phyloP scores from a whole-genome alignment of 1,140 invertebrate genomes.

The Pectinophora gossypiella region DNA sequence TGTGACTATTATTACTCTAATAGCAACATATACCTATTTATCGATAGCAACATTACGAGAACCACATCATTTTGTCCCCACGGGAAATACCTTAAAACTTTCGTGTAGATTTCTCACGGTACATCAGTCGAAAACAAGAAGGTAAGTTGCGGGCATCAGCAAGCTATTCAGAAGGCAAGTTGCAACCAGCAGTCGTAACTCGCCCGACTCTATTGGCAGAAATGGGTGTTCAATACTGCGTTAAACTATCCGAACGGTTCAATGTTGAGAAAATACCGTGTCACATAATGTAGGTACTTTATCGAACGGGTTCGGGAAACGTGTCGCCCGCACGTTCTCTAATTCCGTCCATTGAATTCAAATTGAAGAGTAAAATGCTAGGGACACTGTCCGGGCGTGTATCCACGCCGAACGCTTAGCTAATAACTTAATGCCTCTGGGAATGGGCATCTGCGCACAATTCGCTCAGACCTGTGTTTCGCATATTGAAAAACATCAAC shows the following conservation, averaged over 20 bases:
- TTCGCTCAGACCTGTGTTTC: constrained; percentile 28
- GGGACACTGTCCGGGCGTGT: constrained; percentile 41
- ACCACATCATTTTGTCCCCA: too few relatives aligned
- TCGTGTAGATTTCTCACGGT: too few relatives aligned
- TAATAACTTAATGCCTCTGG: constrained; percentile 71
- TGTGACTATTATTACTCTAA: too few relatives aligned
- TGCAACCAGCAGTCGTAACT: neutral
- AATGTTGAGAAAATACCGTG: constrained; percentile 31
- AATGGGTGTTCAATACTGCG: neutral
- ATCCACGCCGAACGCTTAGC: constrained; percentile 52
- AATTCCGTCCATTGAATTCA: constrained; percentile 70
- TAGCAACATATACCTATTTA: too few relatives aligned
- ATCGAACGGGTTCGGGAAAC: constrained; percentile 32
- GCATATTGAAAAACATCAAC: constrained; percentile 34
- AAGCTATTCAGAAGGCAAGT: neutral
- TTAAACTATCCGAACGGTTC: constrained; percentile 13
- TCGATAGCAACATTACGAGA: too few relatives aligned
- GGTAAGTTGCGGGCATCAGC: neutral
- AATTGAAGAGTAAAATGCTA: constrained; percentile 67
- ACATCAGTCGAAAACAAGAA: too few relatives aligned
- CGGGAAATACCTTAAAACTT: too few relatives aligned
- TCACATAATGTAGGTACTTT: constrained; percentile 53
- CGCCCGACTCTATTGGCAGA: neutral
- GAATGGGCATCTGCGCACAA: constrained; percentile 49
- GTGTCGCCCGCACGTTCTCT: constrained; percentile 46